Evolutionary conservation across 2,888 invertebrate genomes (phyloP), one percentile per base, ranked within the genome.

Genomic region (Synanthedon andrenaeformis): DNA sequence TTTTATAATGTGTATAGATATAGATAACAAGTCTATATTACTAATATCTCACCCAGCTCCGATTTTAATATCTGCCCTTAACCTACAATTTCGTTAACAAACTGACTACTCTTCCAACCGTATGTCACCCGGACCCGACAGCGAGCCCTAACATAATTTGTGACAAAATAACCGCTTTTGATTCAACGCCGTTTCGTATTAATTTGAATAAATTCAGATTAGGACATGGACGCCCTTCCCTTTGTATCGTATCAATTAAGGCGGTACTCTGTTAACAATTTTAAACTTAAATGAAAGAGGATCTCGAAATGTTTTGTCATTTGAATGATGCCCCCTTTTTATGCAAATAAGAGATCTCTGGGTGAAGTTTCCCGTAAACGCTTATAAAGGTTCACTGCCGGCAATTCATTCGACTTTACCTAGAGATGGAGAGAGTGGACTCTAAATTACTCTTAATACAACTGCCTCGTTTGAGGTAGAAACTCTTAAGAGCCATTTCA

Each of bases 261-360:
- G 63, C 72, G 65, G 66, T 55, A 60, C 64, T 58, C 66, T 23
- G 72, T 75, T 74, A 77, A 82, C 82, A 79, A 80, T 82, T 81
- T 72, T 74, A 77, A 82, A 83, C 80, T 83, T 79, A 74, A 85
- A 83, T 82, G 80, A 79, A 80, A 82, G 77, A 74, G 76, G 75
- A 74, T 74, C 72, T 68, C 65, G 67, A 63, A 76, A 79, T 82
- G 80, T 82, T 83, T 82, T 78, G 82, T 81, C 76, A 74, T 79
- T 72, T 74, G 72, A 79, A 79, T 72, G 72, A 73, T 74, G 76
- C 67, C 68, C 73, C 78, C 82, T 82, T 83, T 81, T 85, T 82
- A 85, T 85, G 85, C 78, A 80, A 86, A 85, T 84, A 69, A 56
- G 62, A 72, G 72, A 76, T 79, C 73, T 74, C 63, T 55, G 58